phyloP scores from a whole-genome alignment of 2,888 invertebrate species.

The Deroplatys truncata region DNA sequence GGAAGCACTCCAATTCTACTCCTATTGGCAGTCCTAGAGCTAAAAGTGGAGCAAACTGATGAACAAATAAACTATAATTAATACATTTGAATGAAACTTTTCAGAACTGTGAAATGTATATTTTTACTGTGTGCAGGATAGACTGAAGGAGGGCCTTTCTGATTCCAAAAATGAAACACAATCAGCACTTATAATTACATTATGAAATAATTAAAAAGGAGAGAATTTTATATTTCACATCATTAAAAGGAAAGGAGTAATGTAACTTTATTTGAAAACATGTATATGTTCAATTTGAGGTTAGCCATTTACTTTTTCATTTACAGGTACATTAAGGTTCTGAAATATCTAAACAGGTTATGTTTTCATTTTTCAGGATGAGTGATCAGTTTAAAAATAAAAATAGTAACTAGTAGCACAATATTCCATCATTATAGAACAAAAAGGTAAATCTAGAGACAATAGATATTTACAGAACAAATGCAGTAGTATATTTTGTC shows the following conservation, averaged over 20 bases:
- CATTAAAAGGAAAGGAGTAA: neutral
- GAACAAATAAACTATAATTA: neutral
- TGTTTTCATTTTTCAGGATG: neutral
- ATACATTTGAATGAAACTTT: neutral
- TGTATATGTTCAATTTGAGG: neutral
- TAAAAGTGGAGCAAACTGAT: neutral
- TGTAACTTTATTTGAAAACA: neutral
- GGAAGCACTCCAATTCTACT: neutral
- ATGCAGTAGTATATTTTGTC: neutral
- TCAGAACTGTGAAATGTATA: neutral
- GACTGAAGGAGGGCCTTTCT: neutral
- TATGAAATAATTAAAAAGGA: neutral
- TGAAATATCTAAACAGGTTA: neutral
- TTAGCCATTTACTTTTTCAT: neutral
- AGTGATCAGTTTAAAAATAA: neutral
- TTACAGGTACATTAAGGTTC: neutral
- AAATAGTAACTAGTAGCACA: neutral
- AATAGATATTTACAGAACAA: neutral
- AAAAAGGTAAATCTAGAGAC: neutral
- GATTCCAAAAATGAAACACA: neutral
- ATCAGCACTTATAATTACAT: neutral
- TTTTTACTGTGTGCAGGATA: conserved; percentile 1
- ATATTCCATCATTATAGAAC: neutral
- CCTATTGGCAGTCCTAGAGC: neutral
- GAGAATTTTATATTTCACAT: neutral